Percentiles rank a stretch among this genome's conserved stretches.
Conservation (phyloP, 2,113 vertebrate genomes). For the Hirundichthys speculiger region DNA sequence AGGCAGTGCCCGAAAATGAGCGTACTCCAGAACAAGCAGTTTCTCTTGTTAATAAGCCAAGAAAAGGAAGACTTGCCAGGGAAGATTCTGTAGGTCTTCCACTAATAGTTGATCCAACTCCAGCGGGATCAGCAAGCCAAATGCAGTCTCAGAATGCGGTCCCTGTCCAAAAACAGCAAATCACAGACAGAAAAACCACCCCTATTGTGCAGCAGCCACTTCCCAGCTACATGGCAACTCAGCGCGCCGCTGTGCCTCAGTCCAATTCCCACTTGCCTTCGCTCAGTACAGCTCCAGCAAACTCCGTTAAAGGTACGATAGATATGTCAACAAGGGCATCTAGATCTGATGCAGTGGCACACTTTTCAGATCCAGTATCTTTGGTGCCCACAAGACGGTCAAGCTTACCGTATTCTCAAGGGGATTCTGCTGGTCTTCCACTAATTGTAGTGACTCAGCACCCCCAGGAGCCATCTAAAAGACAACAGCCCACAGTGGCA, state of each 20-base stretch:
- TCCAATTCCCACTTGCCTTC: constrained; percentile 18
- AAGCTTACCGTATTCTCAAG: constrained; percentile 39
- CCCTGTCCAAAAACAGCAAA: constrained; percentile 17
- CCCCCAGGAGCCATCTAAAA: constrained; percentile 35
- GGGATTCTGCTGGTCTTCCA: constrained; percentile 59
- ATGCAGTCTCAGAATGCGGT: constrained; percentile 13
- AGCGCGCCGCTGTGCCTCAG: not conserved
- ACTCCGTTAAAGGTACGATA: constrained; percentile 60
- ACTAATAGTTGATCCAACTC: constrained; percentile 54
- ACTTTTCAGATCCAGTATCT: constrained; percentile 58
- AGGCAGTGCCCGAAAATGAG: constrained; percentile 1
- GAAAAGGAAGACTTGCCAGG: constrained; percentile 38
- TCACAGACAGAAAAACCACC: not conserved
- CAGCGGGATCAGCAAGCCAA: constrained; percentile 11
- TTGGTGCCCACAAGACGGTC: constrained; percentile 54
- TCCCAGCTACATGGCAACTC: not conserved
- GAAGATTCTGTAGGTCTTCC: constrained; percentile 53
- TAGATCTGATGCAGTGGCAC: constrained; percentile 8
- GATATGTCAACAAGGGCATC: constrained; percentile 70
- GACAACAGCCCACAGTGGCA: constrained; percentile 21
- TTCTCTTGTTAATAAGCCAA: constrained; percentile 68
- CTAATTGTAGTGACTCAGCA: constrained; percentile 59
- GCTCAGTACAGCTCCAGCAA: constrained; percentile 62
- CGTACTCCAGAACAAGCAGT: constrained; percentile 37
- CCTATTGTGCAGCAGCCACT: constrained; percentile 21